Conservation (phyloP, 2,888 invertebrate species). For the Phengaris arion region DNA sequence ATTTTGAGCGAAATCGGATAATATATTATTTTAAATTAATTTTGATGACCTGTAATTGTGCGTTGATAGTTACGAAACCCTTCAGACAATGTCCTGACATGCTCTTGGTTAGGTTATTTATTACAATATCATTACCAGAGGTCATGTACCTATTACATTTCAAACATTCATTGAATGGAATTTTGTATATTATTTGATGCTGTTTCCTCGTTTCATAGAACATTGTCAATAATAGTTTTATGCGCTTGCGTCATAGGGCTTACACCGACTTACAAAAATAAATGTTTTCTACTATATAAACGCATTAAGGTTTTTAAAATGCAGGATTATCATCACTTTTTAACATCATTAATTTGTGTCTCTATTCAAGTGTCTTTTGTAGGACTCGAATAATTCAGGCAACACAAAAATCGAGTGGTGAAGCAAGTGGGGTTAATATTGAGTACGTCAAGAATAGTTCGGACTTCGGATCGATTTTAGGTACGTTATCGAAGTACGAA, state of each 20-base stretch:
- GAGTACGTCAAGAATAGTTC: too few relatives aligned
- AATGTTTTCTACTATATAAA: not conserved
- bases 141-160: too few relatives aligned
- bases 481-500: not conserved
- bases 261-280: conserved; percentile 5
- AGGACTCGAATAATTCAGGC: not conserved
- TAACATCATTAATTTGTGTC: not conserved
- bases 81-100: too few relatives aligned
- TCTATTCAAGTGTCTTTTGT: too few relatives aligned
- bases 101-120: too few relatives aligned
- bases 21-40: too few relatives aligned
- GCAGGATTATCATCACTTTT: not conserved
- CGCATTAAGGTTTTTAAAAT: not conserved
- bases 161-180: not conserved
- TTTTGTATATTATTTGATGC: conserved; percentile 3
- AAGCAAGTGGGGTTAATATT: too few relatives aligned
- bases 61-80: too few relatives aligned
- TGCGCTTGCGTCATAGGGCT: conserved; percentile 18
- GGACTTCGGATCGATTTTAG: not conserved
- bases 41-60: too few relatives aligned
- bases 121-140: too few relatives aligned
- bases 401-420: too few relatives aligned
- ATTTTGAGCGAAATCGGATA: too few relatives aligned
- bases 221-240: conserved; percentile 12
- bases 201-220: not conserved